Base-by-base conservation (phyloP, 2,888 invertebrate species). In the Shargacucullia verbasci region DNA sequence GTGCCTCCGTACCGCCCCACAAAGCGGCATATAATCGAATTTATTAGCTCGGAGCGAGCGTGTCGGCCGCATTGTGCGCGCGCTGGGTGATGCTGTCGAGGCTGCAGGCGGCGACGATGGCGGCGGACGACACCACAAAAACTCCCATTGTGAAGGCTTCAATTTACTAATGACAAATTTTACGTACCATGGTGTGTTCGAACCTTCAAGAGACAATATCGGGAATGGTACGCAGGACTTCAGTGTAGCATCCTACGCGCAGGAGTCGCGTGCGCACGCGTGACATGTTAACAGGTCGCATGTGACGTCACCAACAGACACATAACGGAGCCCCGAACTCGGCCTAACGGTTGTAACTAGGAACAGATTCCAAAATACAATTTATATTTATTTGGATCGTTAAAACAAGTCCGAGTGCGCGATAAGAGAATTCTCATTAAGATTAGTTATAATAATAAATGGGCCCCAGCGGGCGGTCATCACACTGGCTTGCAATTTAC, bases 11-110 rank as follows among this genome's bases (percentile, higher is more conserved):
- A 8, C 44, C 59, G 49, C 59, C 15, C 53, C 59, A 43, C 61
- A 56, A 56, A 53, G 58, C 39, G 57, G 59, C 74, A 48, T 76
- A 59, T 85, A 81, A 84, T 84, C 82, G 70, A 82, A 84, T 86
- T 81, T 78, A 81, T 85, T 83, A 84, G 74, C 43, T 53, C 58
- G 55, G 44, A 66, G 79, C 71, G 74, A 79, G 73, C 77, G 82
- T 76, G 72, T 66, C 78, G 74, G 59, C 47, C 59, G 38, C 56
- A 70, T 73, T 74, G 70, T 50, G 43, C 12, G 29, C 20, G 20
- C 20, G 4, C 2, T 20, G 20, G 20, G 4, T 20, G 20, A 20
- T 20, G 20, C 2, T 20, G 20, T 20, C 20, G 20, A 20, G 20
- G 20, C 20, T 20, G 20, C 20, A 44, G 33, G 27, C 33, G 25